Conservation (phyloP, 2,888 invertebrate genomes). For the Amorpha juglandis region DNA sequence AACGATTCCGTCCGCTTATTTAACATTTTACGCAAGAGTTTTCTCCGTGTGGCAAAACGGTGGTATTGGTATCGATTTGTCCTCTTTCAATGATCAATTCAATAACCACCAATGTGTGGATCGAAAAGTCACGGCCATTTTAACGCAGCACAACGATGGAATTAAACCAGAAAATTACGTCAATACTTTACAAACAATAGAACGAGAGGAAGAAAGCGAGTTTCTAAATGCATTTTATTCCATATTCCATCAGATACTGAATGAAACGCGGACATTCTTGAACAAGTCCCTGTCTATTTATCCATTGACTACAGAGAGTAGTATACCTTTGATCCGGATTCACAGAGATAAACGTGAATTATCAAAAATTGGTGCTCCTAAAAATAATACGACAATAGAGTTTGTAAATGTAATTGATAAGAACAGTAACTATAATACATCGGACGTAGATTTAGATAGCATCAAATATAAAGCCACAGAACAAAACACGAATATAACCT, state of each 20-base stretch:
- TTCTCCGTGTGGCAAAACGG: slow-evolving; percentile 83
- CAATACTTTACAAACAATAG: slow-evolving; percentile 54
- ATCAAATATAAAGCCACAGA: too few species aligned
- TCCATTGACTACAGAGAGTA: slow-evolving; percentile 36
- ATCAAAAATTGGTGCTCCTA: slow-evolving; percentile 31
- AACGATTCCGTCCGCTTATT: slow-evolving; percentile 65
- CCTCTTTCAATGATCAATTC: slow-evolving; percentile 52
- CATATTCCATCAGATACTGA: slow-evolving; percentile 56
- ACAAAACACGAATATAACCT: background rate
- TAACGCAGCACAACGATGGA: slow-evolving; percentile 70
- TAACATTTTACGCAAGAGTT: slow-evolving; percentile 79
- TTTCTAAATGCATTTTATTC: slow-evolving; percentile 53
- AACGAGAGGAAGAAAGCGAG: slow-evolving; percentile 59
- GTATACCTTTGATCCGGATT: slow-evolving; percentile 43
- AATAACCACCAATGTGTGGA: slow-evolving; percentile 47
- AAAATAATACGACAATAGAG: slow-evolving; percentile 29
- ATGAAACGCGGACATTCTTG: slow-evolving; percentile 58
- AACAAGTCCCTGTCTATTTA: slow-evolving; percentile 46
- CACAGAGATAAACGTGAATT: slow-evolving; percentile 59
- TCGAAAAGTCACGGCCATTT: slow-evolving; percentile 54
- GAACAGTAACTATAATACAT: background rate
- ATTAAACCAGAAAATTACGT: slow-evolving; percentile 59
- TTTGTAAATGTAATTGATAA: slow-evolving; percentile 37
- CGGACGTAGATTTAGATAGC: background rate
- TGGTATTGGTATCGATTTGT: slow-evolving; percentile 75